Percentiles rank a stretch among this genome's conserved stretches.
phyloP scores from a whole-genome alignment of 2,113 vertebrate genomes.

The Callocephalon fimbriatum region DNA sequence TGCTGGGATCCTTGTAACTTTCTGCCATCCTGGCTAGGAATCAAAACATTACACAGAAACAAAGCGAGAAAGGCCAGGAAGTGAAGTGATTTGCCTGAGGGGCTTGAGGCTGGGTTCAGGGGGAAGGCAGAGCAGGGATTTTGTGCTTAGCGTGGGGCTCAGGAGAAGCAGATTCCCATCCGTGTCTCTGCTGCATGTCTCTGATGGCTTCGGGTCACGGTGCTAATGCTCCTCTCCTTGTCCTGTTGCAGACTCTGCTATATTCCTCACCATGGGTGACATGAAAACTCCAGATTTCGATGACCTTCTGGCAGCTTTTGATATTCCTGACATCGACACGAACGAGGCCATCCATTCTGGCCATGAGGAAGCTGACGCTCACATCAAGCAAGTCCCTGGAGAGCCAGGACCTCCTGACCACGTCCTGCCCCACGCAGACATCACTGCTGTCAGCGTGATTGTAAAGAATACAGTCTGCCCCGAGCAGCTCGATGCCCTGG shows the following conservation, averaged over 20 bases:
- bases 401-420: conserved; percentile 61
- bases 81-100: accelerated
- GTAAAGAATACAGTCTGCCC: conserved; percentile 92
- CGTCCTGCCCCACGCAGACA: conserved; percentile 75
- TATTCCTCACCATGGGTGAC: conserved; percentile 87
- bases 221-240: not conserved
- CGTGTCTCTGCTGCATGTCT: not conserved
- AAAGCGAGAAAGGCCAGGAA: accelerated
- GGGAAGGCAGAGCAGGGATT: accelerated
- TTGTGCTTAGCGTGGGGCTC: not conserved
- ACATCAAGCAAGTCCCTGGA: conserved; percentile 43
- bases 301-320: conserved; percentile 95
- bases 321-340: conserved; percentile 96
- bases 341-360: conserved; percentile 92
- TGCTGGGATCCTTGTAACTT: not conserved
- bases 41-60: accelerated
- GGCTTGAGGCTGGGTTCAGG: accelerated
- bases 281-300: conserved; percentile 99
- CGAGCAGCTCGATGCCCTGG: conserved; percentile 77
- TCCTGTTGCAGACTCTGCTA: not conserved
- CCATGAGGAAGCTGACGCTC: conserved; percentile 83
- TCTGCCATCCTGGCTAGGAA: not conserved
- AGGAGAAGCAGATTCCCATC: not conserved
- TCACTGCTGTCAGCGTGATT: conserved; percentile 91
- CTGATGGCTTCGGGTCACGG: accelerated